Evolutionary conservation across 2,888 invertebrate species (phyloP).

Genomic region (Drosophila suboccidentalis): DNA sequence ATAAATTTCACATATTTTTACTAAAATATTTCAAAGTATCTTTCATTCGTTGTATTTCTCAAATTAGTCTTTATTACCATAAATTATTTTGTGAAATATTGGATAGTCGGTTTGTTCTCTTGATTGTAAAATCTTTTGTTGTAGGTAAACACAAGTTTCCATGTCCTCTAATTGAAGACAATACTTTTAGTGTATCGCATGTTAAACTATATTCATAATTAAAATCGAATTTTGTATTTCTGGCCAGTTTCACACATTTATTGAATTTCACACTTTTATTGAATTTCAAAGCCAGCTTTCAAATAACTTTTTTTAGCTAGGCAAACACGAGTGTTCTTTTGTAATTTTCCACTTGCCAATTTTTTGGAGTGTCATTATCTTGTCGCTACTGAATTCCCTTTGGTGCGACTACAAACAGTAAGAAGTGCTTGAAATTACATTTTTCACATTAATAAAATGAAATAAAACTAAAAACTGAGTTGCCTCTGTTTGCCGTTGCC

Average conservation of each 20-base stretch:
- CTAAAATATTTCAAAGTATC: neutral
- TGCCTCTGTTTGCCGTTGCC: conserved; percentile 26
- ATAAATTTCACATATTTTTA: neutral
- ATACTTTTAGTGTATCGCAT: neutral
- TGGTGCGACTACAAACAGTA: conserved; percentile 29
- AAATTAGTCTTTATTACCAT: neutral
- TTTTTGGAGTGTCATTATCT: conserved; percentile 33
- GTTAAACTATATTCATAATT: conserved; percentile 11
- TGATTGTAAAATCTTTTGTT: too few relatives aligned
- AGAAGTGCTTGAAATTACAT: conserved; percentile 73
- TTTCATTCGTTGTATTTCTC: neutral
- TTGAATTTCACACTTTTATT: conserved; percentile 46
- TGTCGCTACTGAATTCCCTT: neutral
- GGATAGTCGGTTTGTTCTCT: neutral
- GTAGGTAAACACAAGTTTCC: too few relatives aligned
- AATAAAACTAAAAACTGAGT: conserved; percentile 53
- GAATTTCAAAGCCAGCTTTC: conserved; percentile 27
- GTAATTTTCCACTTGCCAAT: conserved; percentile 65
- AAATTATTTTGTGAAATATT: too few relatives aligned
- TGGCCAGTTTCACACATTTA: conserved; percentile 11
- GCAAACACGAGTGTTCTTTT: conserved; percentile 27
- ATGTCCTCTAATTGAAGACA: too few relatives aligned
- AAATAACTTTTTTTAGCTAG: conserved; percentile 28
- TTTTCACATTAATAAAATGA: conserved; percentile 74
- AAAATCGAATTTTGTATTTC: conserved; percentile 13